phyloP scores from a whole-genome alignment of 2,113 vertebrate species.

The Rana temporaria region DNA sequence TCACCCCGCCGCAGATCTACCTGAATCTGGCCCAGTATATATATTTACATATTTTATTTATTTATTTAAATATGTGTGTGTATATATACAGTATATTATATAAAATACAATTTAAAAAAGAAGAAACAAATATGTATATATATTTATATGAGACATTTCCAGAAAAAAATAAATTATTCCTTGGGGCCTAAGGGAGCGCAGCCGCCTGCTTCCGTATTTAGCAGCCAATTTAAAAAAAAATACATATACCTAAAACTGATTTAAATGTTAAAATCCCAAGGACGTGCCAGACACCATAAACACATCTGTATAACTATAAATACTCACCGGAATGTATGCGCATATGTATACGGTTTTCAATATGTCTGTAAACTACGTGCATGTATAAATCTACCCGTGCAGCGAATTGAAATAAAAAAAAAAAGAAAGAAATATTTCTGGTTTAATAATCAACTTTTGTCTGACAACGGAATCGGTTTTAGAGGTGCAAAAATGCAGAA shows the following conservation, averaged over 20 bases:
- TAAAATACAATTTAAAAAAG: too few relatives aligned
- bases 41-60: too few relatives aligned
- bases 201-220: too few relatives aligned
- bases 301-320: slow-evolving; percentile 60
- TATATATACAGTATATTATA: too few relatives aligned
- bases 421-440: slow-evolving; percentile 81
- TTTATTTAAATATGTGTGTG: too few relatives aligned
- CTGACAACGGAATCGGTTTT: slow-evolving; percentile 95
- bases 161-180: too few relatives aligned
- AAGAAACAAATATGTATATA: slow-evolving; percentile 59
- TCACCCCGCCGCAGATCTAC: too few relatives aligned
- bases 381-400: slow-evolving; percentile 60
- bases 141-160: slow-evolving; percentile 53
- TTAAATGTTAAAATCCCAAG: too few relatives aligned
- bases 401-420: slow-evolving; percentile 83
- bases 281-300: slow-evolving; percentile 51
- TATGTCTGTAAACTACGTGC: slow-evolving; percentile 56
- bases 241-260: too few relatives aligned
- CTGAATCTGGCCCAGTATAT: too few relatives aligned
- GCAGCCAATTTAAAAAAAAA: too few relatives aligned
- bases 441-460: slow-evolving; percentile 99
- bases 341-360: slow-evolving; percentile 6
- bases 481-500: slow-evolving; percentile 99
- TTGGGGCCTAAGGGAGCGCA: too few relatives aligned
- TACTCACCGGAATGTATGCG: not conserved